Percentiles rank a stretch among this genome's conserved stretches.
Evolutionary conservation across 2,113 vertebrate species (phyloP).

Genomic region (Anhinga anhinga): DNA sequence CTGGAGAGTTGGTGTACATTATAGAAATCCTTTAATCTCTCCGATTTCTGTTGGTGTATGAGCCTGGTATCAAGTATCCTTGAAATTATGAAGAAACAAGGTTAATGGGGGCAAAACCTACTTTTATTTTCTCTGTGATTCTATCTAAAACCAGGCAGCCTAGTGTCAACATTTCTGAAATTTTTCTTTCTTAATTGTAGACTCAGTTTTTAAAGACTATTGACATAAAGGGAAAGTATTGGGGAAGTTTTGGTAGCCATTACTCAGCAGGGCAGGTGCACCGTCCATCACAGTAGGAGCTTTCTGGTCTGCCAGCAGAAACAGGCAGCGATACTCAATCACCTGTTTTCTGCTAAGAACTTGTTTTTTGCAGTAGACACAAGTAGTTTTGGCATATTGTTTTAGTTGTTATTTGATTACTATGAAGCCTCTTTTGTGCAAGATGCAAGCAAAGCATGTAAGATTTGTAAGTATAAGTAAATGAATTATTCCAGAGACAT

Average conservation of each 20-base stretch:
- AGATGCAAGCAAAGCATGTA: too few relatives aligned
- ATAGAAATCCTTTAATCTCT: not conserved
- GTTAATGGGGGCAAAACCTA: not conserved
- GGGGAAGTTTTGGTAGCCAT: not conserved
- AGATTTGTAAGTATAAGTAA: not conserved
- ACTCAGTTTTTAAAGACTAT: not conserved
- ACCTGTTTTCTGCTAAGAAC: not conserved
- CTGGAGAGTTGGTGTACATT: not conserved
- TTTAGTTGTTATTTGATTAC: not conserved
- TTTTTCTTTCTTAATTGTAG: not conserved
- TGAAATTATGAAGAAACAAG: not conserved
- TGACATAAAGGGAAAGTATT: not conserved
- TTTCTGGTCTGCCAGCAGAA: not conserved
- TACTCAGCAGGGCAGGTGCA: not conserved
- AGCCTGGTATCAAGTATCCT: not conserved
- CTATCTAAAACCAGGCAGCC: not conserved
- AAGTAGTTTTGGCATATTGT: not conserved
- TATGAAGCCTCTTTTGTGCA: not conserved
- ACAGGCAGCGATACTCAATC: not conserved
- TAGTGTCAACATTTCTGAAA: not conserved
- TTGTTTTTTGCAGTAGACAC: not conserved
- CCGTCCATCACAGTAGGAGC: not conserved
- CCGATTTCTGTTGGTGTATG: not conserved
- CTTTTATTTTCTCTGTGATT: not conserved
- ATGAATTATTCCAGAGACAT: not conserved